Percentiles rank a stretch among this genome's conserved stretches.
phyloP scores from a whole-genome alignment of 2,888 invertebrate genomes.

The Xestoiulus laeticollis region DNA sequence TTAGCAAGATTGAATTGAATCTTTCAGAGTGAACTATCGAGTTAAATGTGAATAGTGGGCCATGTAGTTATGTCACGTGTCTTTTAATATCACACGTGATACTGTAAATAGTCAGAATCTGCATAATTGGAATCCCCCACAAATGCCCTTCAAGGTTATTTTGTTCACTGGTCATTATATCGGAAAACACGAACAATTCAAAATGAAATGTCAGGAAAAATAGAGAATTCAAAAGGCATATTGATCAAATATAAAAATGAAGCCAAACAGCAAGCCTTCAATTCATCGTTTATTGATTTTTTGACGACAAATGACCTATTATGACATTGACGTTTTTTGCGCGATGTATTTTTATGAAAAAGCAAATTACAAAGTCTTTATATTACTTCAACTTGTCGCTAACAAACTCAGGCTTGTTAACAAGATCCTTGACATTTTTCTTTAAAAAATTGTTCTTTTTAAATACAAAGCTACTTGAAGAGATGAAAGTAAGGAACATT shows the following conservation, averaged over 20 bases:
- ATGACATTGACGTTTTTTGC: neutral
- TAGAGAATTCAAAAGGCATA: neutral
- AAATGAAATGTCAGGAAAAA: neutral
- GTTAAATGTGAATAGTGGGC: too few relatives aligned
- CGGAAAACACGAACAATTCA: neutral
- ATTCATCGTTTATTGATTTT: neutral
- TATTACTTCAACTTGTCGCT: too few relatives aligned
- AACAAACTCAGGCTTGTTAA: too few relatives aligned
- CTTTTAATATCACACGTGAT: too few relatives aligned
- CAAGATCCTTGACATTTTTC: neutral
- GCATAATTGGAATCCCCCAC: too few relatives aligned
- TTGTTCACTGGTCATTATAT: neutral
- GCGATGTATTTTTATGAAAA: neutral
- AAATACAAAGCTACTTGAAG: too few relatives aligned
- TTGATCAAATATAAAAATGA: neutral
- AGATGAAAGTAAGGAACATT: too few relatives aligned
- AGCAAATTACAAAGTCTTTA: constrained; percentile 2
- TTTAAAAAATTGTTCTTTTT: too few relatives aligned
- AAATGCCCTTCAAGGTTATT: neutral
- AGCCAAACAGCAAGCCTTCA: neutral
- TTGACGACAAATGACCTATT: neutral
- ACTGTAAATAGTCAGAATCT: too few relatives aligned
- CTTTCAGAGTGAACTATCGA: too few relatives aligned
- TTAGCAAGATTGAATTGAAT: too few relatives aligned
- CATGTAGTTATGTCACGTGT: too few relatives aligned